phyloP scores from a whole-genome alignment of 2,797 vertebrate species.

The Spheniscus humboldti region DNA sequence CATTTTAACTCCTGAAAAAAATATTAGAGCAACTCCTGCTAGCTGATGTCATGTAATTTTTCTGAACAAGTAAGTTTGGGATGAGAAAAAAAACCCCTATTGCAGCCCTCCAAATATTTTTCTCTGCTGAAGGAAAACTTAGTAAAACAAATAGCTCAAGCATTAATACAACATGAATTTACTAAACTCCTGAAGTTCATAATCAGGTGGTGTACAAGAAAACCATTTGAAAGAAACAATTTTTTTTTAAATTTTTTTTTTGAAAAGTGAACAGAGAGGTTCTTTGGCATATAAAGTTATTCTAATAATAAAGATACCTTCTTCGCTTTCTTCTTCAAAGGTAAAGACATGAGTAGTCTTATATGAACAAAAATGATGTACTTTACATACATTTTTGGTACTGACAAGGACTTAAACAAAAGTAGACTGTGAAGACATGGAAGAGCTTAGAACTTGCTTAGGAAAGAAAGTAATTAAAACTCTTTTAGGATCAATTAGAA shows the following conservation, averaged over 20 bases:
- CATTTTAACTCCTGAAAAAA: background rate
- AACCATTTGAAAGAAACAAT: background rate
- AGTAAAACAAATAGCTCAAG: background rate
- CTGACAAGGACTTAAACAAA: background rate
- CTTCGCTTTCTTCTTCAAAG: background rate
- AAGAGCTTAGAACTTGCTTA: background rate
- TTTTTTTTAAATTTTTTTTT: background rate
- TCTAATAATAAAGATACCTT: background rate
- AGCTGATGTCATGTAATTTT: background rate
- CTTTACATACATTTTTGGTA: background rate
- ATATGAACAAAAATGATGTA: background rate
- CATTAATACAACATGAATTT: background rate
- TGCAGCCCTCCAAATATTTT: background rate
- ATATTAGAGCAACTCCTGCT: background rate
- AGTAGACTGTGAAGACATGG: background rate
- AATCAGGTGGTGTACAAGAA: background rate
- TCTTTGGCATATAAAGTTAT: background rate
- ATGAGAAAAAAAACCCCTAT: background rate
- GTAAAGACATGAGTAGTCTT: background rate
- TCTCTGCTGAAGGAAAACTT: background rate
- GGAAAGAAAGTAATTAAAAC: slow-evolving; percentile 11
- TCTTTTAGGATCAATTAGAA: slow-evolving; percentile 18
- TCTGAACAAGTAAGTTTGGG: background rate
- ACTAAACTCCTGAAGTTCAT: background rate
- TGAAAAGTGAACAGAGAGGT: background rate